Evolutionary conservation across 2,888 invertebrate species (phyloP).

Genomic region (Sesia apiformis): DNA sequence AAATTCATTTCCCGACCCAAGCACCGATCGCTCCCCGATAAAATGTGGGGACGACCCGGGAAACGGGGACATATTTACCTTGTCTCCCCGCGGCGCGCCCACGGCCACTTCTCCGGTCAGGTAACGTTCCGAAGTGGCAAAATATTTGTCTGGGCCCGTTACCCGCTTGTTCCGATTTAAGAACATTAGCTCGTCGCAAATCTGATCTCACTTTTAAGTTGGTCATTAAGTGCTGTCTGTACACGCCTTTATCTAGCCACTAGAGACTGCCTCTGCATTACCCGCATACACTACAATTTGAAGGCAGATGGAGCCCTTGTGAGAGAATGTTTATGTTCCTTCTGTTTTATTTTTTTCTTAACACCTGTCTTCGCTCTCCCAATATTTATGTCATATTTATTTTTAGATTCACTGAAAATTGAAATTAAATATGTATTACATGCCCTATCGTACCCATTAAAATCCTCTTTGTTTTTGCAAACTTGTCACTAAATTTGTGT

Average conservation of each 20-base stretch:
- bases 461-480: too few relatives aligned
- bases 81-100: slow-evolving; percentile 60
- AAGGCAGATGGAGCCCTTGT: too few relatives aligned
- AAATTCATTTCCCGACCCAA: slow-evolving; percentile 74
- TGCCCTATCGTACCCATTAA: too few relatives aligned
- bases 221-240: not conserved
- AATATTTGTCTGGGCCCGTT: slow-evolving; percentile 68
- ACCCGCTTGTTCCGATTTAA: slow-evolving; percentile 61
- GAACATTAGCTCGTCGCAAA: slow-evolving; percentile 41
- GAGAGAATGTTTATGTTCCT: too few relatives aligned
- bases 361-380: too few relatives aligned
- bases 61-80: slow-evolving; percentile 72
- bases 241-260: not conserved
- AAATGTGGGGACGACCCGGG: slow-evolving; percentile 68
- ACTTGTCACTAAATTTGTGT: too few relatives aligned
- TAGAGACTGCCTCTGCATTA: too few relatives aligned
- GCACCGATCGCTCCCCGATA: slow-evolving; percentile 72
- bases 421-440: too few relatives aligned
- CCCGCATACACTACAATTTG: too few relatives aligned
- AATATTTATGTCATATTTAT: too few relatives aligned
- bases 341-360: too few relatives aligned
- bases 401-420: too few relatives aligned
- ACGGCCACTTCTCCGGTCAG: slow-evolving; percentile 68
- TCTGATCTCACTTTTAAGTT: slow-evolving; percentile 6
- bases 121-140: slow-evolving; percentile 69